Evolutionary conservation across 2,113 vertebrate species (phyloP).

Genomic region (Cheilinus undulatus): DNA sequence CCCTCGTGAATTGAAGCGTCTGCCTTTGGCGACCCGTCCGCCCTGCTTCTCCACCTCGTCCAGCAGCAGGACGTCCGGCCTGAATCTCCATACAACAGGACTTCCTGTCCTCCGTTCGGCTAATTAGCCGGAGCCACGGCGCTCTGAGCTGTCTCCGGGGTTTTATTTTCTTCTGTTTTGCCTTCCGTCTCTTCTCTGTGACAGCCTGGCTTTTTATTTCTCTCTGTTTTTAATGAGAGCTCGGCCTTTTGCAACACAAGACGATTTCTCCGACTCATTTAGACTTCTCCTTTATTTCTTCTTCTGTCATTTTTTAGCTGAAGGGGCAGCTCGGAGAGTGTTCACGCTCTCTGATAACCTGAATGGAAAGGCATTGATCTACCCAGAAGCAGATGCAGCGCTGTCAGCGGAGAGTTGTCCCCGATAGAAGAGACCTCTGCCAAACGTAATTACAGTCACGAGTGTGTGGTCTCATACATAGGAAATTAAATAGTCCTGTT

Average conservation of each 20-base stretch:
- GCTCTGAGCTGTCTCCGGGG: constrained; percentile 31
- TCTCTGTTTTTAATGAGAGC: constrained; percentile 70
- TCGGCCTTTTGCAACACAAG: not conserved
- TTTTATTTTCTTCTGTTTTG: constrained; percentile 27
- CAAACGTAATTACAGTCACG: constrained; percentile 60
- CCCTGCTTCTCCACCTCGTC: constrained; percentile 18
- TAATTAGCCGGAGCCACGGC: constrained; percentile 62
- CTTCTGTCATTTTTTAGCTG: constrained; percentile 2
- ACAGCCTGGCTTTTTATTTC: constrained; percentile 51
- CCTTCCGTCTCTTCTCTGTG: constrained; percentile 20
- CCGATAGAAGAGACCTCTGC: constrained; percentile 36
- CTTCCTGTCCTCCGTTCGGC: constrained; percentile 20
- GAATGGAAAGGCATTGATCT: constrained; percentile 59
- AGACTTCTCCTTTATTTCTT: constrained; percentile 11
- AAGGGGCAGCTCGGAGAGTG: constrained; percentile 4
- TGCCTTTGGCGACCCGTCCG: constrained; percentile 9
- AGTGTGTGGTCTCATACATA: constrained; percentile 56
- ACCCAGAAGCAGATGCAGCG: constrained; percentile 13
- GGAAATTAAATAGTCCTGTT: constrained; percentile 63
- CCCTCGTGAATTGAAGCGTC: not conserved
- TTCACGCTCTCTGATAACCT: constrained; percentile 51
- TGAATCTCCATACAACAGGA: constrained; percentile 20
- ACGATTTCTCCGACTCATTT: constrained; percentile 11
- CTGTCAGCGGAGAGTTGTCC: constrained; percentile 39
- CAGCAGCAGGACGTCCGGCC: constrained; percentile 58